Base-by-base conservation (phyloP, 2,113 vertebrate species). In the Mesitornis unicolor region DNA sequence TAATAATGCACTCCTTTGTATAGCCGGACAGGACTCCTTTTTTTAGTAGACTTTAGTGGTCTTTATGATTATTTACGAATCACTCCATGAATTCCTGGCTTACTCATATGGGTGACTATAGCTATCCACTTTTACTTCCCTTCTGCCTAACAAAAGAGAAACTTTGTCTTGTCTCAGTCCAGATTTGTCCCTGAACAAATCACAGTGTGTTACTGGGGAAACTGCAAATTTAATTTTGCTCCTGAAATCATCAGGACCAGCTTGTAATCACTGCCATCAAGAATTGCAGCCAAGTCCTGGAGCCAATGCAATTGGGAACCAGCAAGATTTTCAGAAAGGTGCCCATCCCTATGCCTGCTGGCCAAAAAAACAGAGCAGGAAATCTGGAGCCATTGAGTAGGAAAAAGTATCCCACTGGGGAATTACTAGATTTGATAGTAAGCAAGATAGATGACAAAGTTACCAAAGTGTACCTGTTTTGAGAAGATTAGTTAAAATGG, bases 1-100 rank as follows among this genome's bases (percentile, higher is more conserved):
- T 96, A 97, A 97, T 94, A 97, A 96, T 89, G 86, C 42, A 83
- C 16, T 77, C 91, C 88, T 97, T 93, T 98, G 78, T 96, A 90
- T 31, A 97, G 97, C 60, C 97, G 98, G 92, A 97, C 65, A 95
- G 89, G 88, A 81, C 86, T 97, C 96, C 95, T 96, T 98, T 97
- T 98, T 97, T 97, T 94, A 96, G 87, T 78, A 96, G 94, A 97
- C 92, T 96, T 96, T 94, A 97, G 84, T 97, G 78, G 90, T 97
- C 97, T 98, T 98, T 98, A 95, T 96, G 97, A 95, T 90, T 98
- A 98, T 98, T 98, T 98, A 98, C 98, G 93, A 98, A 98, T 98
- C 98, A 97, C 96, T 98, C 98, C 96, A 98, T 98, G 97, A 98
- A 99, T 99, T 99, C 97, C 97, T 98, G 91, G 87, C 97, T 97